Conservation (phyloP, 2,797 vertebrate species). For the Enteromius trimaculatus region DNA sequence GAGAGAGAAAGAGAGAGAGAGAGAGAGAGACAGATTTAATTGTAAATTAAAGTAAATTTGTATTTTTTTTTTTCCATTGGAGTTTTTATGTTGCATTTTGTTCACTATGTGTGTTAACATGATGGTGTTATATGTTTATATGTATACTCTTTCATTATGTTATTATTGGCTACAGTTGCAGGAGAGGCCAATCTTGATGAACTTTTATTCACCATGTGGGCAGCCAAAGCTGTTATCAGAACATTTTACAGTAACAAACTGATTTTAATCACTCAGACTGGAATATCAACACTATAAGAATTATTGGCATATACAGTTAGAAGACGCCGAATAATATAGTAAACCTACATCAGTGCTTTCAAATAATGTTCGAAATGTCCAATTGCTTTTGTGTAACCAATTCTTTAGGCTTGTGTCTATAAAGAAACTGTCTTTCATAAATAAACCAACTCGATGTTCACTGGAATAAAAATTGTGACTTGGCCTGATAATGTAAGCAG, state of each 20-base stretch:
- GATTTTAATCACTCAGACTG: not conserved
- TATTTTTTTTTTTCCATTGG: not conserved
- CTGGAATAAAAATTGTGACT: not conserved
- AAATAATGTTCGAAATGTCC: not conserved
- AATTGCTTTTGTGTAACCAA: too few relatives aligned
- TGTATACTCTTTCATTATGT: not conserved
- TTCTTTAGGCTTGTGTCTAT: not conserved
- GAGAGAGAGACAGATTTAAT: too few relatives aligned
- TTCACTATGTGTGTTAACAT: not conserved
- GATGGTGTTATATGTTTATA: slow-evolving; percentile 2
- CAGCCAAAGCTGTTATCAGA: not conserved
- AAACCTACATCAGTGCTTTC: not conserved
- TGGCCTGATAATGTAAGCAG: not conserved
- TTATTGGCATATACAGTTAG: not conserved
- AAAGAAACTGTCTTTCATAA: not conserved
- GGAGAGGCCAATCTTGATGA: not conserved
- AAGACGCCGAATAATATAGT: not conserved
- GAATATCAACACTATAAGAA: not conserved
- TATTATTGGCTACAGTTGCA: slow-evolving; percentile 1
- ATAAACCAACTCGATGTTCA: not conserved
- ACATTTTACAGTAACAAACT: slow-evolving; percentile 4
- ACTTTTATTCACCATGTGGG: not conserved
- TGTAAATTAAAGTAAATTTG: too few relatives aligned
- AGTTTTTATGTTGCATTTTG: not conserved
- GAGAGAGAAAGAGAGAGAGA: too few relatives aligned